A percentile compares a stretch with the other conserved stretches of the same genome.
These are phyloP conservation scores for Macroteleia sp. DNA, from an alignment of 2,888 invertebrate genomes.

Conservation along the genomic window DNA sequence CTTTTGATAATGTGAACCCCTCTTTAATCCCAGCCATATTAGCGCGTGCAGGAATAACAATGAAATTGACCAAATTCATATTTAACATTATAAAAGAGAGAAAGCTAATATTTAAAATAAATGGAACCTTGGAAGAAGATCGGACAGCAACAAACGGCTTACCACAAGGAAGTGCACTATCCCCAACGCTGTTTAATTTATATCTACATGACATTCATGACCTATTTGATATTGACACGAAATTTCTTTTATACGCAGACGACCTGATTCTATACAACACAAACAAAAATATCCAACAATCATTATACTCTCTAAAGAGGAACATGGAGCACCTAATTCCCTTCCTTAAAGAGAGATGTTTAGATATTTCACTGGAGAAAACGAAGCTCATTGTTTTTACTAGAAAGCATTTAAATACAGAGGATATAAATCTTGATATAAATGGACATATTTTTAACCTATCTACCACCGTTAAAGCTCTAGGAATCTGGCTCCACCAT, in stretches of 20 bases:
- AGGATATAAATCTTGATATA: background rate
- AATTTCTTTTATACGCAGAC: background rate
- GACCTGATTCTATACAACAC: background rate
- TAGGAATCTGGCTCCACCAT: background rate
- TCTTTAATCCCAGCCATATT: background rate
- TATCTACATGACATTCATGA: too few relatives aligned
- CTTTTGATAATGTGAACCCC: conserved; percentile 3
- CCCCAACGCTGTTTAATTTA: conserved; percentile 3
- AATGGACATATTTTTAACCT: background rate
- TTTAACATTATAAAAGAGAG: background rate
- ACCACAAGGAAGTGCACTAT: conserved; percentile 9
- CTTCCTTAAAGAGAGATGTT: background rate
- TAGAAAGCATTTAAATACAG: background rate
- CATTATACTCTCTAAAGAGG: background rate
- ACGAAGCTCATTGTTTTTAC: background rate
- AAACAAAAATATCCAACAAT: background rate
- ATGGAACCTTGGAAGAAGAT: background rate
- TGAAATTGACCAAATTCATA: too few relatives aligned
- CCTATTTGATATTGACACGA: background rate
- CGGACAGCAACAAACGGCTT: background rate
- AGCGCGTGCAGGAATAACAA: too few relatives aligned
- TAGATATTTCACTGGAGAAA: background rate
- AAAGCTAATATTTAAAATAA: background rate
- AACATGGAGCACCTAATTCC: background rate
- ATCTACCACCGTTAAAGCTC: background rate